Base-by-base conservation (phyloP, 2,797 vertebrate genomes). In the Peromyscus attwateri region DNA sequence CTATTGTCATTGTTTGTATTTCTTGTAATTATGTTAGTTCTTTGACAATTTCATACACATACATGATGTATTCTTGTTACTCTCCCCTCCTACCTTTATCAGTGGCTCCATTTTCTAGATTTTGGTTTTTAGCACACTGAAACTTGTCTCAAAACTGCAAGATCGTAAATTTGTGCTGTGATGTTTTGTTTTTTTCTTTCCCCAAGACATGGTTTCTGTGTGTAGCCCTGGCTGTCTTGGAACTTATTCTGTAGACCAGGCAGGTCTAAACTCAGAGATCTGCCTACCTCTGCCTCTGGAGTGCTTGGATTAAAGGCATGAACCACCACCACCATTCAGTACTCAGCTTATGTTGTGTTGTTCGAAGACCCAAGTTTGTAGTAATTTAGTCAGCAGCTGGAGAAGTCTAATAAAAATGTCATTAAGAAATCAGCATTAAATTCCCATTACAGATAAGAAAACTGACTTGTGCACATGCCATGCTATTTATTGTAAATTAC, bases 361-460 rank as follows among this genome's bases (percentile, higher is more conserved):
- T 77, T 92, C 94, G 31, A 95, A 93, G 23, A 16, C 11, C 55
- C 23, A 43, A 64, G 25, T 82, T 82, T 68, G 37, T 55, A 40
- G 52, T 49, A 62, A 77, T 95, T 82, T 95, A 88, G 75, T 92
- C 5, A 87, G 49, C 14, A 89, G 40, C 60, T 40, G 43, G 40
- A 83, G 62, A 71, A 94, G 88, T 57, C 46, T 23, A 97, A 87
- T 83, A 92, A 49, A 93, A 89, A 83, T 17, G 3, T 21, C 57
- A 43, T 40, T 81, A 89, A 13, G 68, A 71, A 66, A 81, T n/a
- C 77, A 62, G 2, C 71, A 55, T 76, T 87, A 52, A 79, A 60
- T 68, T 52, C 40, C 84, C 68, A 57, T 73, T 89, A 66, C 27
- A 83, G 66, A 83, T 17, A 49, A 87, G 49, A 94, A 89, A 94